Evolutionary conservation across 2,113 vertebrate species (phyloP), one percentile per base, ranked within the genome.

Genomic region (Coryphaenoides rupestris): DNA sequence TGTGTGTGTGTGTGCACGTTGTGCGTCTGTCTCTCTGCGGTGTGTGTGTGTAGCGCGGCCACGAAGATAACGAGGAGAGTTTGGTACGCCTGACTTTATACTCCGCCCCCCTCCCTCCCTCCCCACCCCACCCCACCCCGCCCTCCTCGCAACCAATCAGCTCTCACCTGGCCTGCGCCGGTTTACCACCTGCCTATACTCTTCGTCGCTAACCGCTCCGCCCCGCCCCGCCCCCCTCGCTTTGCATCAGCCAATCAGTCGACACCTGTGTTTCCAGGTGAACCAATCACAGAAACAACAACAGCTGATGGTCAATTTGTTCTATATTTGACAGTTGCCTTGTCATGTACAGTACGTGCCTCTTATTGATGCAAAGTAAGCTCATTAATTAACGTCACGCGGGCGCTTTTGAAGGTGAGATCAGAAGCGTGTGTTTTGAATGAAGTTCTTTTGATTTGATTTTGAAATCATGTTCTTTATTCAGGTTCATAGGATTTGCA

Each of bases 21-120:
- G 52, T 54, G 52, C 21, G 52, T 62, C 16, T 56, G n/a, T 54
- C 45, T 40, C 9, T 89, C 47, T 76, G 62, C 72, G 66, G 69
- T 68, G 19, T 69, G 84, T 88, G 87, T 91, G 84, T 89, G 91
- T 83, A 96, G 94, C 94, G 79, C 82, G 93, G 90, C 91, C 80
- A 17, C 80, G 92, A 94, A 72, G 92, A 90, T 76, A 78, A 66
- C 70, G 86, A 93, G 62, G 93, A 95, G 83, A 92, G 90, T 86
- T 91, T 85, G 95, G 95, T 97, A 98, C 33, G 94, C 78, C 65
- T 24, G 60, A 73, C 66, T 58, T 79, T 81, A 65, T 79, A 4
- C 22, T 16, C 50, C 17, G 63, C 52, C 55, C 65, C 64, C 60
- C 54, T 63, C 52, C 50, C 17, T 63, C 50, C 54, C 66, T 63